phyloP scores from a whole-genome alignment of 92 coral and sea anemone species.

The Pocillopora grandis region DNA sequence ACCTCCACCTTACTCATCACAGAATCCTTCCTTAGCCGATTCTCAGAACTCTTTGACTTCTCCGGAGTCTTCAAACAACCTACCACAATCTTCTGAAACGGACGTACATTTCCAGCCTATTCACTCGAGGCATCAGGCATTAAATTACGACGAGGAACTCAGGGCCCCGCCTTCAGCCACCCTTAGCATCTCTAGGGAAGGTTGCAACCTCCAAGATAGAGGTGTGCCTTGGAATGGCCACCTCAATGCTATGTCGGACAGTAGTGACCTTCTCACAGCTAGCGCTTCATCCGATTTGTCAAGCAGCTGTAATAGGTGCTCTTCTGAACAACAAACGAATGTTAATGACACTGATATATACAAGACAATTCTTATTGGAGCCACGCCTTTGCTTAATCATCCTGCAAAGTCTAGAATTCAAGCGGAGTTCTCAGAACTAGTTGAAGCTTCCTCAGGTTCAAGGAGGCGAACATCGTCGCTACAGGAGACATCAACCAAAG shows the following conservation, averaged over 20 bases:
- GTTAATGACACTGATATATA: background rate
- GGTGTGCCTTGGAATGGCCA: constrained; percentile 10
- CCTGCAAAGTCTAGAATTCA: background rate
- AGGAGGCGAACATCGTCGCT: constrained; percentile 13
- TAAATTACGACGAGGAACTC: background rate
- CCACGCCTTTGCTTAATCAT: background rate
- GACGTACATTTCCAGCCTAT: constrained; percentile 7
- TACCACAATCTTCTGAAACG: background rate
- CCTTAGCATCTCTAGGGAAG: constrained; percentile 14
- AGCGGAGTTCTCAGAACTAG: constrained; percentile 7
- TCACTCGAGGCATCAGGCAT: background rate
- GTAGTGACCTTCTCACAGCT: background rate
- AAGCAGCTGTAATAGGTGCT: background rate
- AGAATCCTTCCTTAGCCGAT: constrained; percentile 83
- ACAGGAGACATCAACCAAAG: background rate
- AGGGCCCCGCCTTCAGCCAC: background rate
- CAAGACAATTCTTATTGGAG: background rate
- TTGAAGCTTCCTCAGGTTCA: background rate
- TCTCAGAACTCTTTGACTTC: constrained; percentile 61
- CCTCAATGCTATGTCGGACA: background rate
- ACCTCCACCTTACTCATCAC: constrained; percentile 96
- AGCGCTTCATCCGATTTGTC: constrained; percentile 26
- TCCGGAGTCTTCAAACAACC: constrained; percentile 24
- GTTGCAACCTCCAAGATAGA: background rate
- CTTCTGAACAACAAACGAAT: background rate